phyloP scores from a whole-genome alignment of 2,113 vertebrate genomes.

The Dipodomys ordii region DNA sequence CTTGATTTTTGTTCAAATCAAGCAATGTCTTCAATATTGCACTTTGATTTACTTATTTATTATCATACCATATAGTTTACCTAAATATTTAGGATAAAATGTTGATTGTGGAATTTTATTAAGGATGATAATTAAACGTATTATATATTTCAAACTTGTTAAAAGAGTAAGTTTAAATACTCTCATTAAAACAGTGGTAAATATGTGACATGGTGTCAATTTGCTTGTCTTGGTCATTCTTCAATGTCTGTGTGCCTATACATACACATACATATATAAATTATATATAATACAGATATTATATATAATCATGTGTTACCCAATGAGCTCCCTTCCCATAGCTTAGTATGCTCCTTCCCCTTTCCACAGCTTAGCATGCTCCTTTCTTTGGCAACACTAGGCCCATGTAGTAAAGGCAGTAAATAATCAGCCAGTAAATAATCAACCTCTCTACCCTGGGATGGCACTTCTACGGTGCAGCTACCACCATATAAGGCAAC shows the following conservation, averaged over 20 bases:
- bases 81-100: background rate
- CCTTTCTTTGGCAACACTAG: no score
- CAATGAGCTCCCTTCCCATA: no score
- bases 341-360: no score
- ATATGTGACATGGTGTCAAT: background rate
- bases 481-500: no score
- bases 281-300: no score
- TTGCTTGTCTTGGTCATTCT: background rate
- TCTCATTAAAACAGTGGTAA: background rate
- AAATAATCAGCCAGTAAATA: no score
- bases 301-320: no score
- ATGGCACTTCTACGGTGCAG: no score
- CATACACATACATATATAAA: background rate
- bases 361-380: no score
- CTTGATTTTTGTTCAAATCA: background rate
- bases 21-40: background rate
- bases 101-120: background rate
- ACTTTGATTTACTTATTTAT: background rate
- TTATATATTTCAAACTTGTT: background rate
- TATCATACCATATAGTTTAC: background rate
- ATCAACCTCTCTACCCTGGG: no score
- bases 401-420: no score
- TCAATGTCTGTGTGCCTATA: background rate
- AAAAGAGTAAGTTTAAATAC: background rate
- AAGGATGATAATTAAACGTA: no score